Percentiles rank a stretch among this genome's conserved stretches.
These are phyloP conservation scores for Craniophora ligustri DNA, from an alignment of 2,888 invertebrate species.

Conservation along the genomic window DNA sequence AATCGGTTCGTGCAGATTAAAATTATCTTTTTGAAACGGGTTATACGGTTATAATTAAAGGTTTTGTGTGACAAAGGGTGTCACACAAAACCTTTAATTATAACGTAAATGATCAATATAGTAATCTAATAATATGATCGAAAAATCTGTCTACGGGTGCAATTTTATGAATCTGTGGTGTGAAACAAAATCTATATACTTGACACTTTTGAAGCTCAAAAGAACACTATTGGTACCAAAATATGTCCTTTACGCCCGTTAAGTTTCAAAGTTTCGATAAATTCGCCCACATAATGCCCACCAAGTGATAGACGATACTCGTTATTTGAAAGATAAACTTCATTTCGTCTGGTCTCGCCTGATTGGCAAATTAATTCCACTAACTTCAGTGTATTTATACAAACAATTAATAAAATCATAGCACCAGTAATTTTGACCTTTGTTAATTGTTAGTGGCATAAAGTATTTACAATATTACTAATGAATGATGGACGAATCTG, in stretches of 20 bases:
- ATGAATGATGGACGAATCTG: no score
- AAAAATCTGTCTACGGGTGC: constrained; percentile 21
- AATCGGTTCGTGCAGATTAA: constrained; percentile 36
- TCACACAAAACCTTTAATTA: constrained; percentile 43
- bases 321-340: constrained; percentile 31
- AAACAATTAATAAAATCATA: background rate
- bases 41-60: no score
- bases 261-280: background rate
- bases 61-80: no score
- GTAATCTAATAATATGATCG: constrained; percentile 43
- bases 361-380: constrained; percentile 12
- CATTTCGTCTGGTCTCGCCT: constrained; percentile 8
- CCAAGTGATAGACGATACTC: constrained; percentile 12
- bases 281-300: constrained; percentile 10
- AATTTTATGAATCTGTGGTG: constrained; percentile 15
- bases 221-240: no score
- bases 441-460: background rate
- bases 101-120: constrained; percentile 38
- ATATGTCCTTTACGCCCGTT: background rate
- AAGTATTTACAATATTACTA: no score
- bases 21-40: constrained; percentile 49
- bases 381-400: background rate
- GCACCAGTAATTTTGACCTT: background rate
- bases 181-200: background rate
- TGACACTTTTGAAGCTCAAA: background rate